Evolutionary conservation across 2,797 vertebrate genomes (phyloP).

Genomic region (Oceanodroma leucorhoa): DNA sequence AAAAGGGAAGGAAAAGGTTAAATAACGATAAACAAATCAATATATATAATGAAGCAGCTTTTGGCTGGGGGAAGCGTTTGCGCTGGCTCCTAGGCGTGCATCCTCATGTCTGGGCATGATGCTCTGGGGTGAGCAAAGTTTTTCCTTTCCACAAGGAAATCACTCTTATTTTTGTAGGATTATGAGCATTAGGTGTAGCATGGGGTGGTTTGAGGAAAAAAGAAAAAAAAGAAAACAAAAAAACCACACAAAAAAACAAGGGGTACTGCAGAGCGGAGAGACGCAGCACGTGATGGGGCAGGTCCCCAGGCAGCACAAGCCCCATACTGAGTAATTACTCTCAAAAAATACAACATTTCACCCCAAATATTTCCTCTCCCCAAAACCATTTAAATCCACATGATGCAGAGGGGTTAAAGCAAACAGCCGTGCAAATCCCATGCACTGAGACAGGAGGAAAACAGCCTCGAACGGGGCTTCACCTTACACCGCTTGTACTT

Average conservation of each 20-base stretch:
- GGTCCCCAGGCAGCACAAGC: no score
- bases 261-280: neutral
- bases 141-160: neutral
- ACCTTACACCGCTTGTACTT: accelerated
- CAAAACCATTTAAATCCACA: neutral
- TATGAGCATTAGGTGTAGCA: neutral
- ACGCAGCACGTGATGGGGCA: accelerated
- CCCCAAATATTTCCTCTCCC: neutral
- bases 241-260: neutral
- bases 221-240: no score
- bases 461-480: neutral
- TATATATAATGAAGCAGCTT: neutral
- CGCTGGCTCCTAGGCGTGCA: neutral
- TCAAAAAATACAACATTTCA: neutral
- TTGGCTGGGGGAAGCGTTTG: neutral
- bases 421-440: neutral
- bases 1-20: neutral
- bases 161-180: neutral
- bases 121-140: neutral
- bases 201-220: neutral
- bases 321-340: accelerated
- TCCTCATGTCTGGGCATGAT: accelerated
- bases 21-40: neutral
- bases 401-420: accelerated
- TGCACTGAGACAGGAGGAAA: neutral